A percentile compares a stretch with the other conserved stretches of the same genome.
These are phyloP conservation scores for Euura lappo DNA, from an alignment of 1,140 invertebrate species.

Conservation along the genomic window DNA sequence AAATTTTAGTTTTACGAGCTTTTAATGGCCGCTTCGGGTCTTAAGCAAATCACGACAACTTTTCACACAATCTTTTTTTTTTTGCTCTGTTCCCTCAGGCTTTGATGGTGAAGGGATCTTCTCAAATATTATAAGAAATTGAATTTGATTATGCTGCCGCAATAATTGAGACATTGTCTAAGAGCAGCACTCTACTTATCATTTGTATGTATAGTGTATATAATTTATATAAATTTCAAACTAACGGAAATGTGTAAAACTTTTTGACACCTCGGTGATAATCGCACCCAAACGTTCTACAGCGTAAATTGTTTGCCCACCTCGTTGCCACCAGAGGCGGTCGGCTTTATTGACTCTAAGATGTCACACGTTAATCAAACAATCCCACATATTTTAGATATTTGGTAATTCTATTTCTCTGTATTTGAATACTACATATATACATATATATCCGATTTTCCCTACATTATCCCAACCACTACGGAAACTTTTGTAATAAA, in stretches of 20 bases:
- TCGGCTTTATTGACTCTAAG: conserved; percentile 35
- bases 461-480: no score
- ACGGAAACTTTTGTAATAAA: no score
- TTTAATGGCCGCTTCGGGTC: neutral
- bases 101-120: no score
- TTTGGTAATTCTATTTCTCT: conserved; percentile 30
- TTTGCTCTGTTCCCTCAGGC: no score
- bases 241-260: conserved; percentile 36
- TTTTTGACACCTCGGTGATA: conserved; percentile 42
- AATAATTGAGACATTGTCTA: no score
- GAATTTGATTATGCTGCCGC: no score
- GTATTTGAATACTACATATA: neutral
- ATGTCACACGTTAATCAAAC: conserved; percentile 46
- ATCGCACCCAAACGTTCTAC: conserved; percentile 42
- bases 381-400: conserved; percentile 36
- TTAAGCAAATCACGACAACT: no score
- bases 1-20: neutral
- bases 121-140: no score
- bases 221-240: conserved; percentile 1
- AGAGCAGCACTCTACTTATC: no score
- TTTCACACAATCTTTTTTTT: no score
- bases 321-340: conserved; percentile 30
- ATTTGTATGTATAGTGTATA: neutral
- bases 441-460: no score
- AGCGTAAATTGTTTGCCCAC: conserved; percentile 43